Evolutionary conservation across 2,888 invertebrate genomes (phyloP).

Genomic region (Platycnemis pennipes): DNA sequence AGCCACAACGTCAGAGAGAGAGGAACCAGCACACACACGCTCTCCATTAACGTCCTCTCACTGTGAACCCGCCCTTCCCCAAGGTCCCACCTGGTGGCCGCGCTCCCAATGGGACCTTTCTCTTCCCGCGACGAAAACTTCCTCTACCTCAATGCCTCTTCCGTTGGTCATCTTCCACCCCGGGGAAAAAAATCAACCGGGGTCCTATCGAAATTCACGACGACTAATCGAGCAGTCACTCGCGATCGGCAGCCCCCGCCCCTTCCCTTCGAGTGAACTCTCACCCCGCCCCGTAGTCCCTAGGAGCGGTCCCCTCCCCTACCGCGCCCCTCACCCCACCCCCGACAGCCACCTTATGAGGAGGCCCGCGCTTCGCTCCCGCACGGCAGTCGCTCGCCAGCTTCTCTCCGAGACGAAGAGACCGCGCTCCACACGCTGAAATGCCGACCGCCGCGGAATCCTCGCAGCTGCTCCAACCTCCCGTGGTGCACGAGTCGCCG

Average conservation of each 20-base stretch:
- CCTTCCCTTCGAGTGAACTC: not conserved
- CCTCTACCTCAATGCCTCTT: not conserved
- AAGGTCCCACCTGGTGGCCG: conserved; percentile 18
- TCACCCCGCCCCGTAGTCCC: not conserved
- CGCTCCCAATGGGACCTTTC: not conserved
- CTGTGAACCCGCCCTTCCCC: conserved; percentile 14
- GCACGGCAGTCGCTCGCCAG: conserved; percentile 16
- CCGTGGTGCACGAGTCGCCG: conserved; percentile 33
- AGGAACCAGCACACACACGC: not conserved
- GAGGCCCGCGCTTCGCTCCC: conserved; percentile 2
- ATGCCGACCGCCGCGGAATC: conserved; percentile 64
- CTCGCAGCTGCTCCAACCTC: conserved; percentile 38
- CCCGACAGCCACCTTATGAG: conserved; percentile 47
- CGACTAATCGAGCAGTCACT: too few relatives aligned
- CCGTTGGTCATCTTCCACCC: not conserved
- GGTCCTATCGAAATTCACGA: too few relatives aligned
- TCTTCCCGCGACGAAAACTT: not conserved
- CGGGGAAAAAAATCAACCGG: not conserved
- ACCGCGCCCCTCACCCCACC: not conserved
- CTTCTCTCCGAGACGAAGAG: not conserved
- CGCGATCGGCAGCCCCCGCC: not conserved
- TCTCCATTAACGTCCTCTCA: not conserved
- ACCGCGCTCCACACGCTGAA: not conserved
- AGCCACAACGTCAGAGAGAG: too few relatives aligned
- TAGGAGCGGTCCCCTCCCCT: not conserved